Conservation (phyloP, 2,113 vertebrate genomes). For the Panurus biarmicus region DNA sequence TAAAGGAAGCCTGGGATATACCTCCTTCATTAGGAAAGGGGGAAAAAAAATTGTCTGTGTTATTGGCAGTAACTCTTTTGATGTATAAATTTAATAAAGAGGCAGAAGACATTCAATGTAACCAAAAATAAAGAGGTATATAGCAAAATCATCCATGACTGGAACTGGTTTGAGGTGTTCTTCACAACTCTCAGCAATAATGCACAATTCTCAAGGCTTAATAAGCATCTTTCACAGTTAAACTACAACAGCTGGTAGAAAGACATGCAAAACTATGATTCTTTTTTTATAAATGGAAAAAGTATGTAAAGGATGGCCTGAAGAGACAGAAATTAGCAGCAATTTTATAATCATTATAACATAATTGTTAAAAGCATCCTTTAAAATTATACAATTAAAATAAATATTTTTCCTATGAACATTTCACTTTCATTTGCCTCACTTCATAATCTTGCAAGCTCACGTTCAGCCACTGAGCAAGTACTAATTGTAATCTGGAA, state of each 20-base stretch:
- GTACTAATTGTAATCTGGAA: slow-evolving; percentile 9
- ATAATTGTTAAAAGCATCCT: neutral
- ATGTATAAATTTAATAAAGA: neutral
- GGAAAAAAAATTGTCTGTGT: neutral
- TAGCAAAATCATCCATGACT: neutral
- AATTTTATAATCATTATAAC: too few relatives aligned
- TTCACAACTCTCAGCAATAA: neutral
- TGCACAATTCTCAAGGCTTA: neutral
- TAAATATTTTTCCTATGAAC: neutral
- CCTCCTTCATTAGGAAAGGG: neutral
- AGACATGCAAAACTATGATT: neutral
- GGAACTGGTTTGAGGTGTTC: neutral
- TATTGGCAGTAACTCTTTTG: neutral
- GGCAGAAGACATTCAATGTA: neutral
- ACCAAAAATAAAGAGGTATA: neutral
- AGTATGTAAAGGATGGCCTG: neutral
- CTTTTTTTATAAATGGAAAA: neutral
- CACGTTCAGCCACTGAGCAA: neutral
- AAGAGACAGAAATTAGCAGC: neutral
- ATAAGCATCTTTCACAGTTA: neutral
- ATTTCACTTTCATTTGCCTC: neutral
- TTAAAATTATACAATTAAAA: neutral
- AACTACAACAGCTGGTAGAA: neutral
- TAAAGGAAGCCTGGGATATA: neutral
- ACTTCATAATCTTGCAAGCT: slow-evolving; percentile 16